A percentile compares a stretch with the other conserved stretches of the same genome.
Conservation (phyloP, 2,888 invertebrate genomes). For the Idaea biselata region DNA sequence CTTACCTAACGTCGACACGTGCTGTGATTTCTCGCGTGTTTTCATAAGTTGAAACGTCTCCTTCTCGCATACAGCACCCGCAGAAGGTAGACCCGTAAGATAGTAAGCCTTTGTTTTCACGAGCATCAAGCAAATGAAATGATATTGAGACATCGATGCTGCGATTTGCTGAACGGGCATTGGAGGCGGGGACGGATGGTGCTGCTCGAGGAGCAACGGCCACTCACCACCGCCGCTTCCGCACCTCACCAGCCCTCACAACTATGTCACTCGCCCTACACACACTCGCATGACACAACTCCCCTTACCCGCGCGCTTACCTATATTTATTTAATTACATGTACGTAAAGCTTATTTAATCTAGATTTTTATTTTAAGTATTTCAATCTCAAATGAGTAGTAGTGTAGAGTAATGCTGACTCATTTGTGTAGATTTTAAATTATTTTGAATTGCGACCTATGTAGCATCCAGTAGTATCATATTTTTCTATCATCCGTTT, state of each 20-base stretch:
- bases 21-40: conserved; percentile 72
- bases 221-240: conserved; percentile 50
- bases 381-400: conserved; percentile 3
- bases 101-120: conserved; percentile 81
- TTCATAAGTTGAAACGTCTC: conserved; percentile 83
- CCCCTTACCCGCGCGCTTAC: conserved; percentile 1
- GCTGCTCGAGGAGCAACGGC: conserved; percentile 57
- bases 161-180: conserved; percentile 67
- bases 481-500: conserved; percentile 69
- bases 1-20: conserved; percentile 65
- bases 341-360: not conserved
- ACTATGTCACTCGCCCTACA: conserved; percentile 11
- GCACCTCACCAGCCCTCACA: conserved; percentile 31
- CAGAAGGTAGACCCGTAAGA: conserved; percentile 85
- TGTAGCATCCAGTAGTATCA: conserved; percentile 45
- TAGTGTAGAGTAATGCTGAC: not conserved
- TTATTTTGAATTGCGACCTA: conserved; percentile 9
- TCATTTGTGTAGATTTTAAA: not conserved
- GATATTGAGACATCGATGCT: conserved; percentile 74
- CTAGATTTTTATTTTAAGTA: conserved; percentile 12
- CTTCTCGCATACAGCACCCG: conserved; percentile 92
- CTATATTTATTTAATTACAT: not conserved
- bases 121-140: conserved; percentile 77
- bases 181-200: conserved; percentile 70
- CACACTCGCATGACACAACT: conserved; percentile 37